Evolutionary conservation across 2,888 invertebrate genomes (phyloP), one percentile per base, ranked within the genome.

Genomic region (Drosophila suboccidentalis): DNA sequence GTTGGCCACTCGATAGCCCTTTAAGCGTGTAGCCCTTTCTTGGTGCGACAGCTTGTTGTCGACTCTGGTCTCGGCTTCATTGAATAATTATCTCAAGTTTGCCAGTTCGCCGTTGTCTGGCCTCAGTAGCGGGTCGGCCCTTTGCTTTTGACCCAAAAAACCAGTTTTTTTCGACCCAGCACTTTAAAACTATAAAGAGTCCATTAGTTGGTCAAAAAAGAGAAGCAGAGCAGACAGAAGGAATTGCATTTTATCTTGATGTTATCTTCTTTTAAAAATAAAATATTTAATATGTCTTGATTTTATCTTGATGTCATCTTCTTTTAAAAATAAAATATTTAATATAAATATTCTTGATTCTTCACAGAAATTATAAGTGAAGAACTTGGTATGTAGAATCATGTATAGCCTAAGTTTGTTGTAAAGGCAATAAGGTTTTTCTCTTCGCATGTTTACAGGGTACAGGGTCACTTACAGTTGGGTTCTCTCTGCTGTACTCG

Each of bases 61-160:
- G 67, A 39, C 57, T 63, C 53, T 71, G 74, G 61, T 72, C 80
- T 83, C 63, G 78, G 75, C 81, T 83, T 83, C 87, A 87, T 87
- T 84, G 79, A 84, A 87, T 87, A 84, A 84, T 84, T 87, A 84
- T 84, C 77, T 83, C 74, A 83, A 79, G 82, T 77, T 84, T 87
- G 79, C 83, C 85, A 75, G 83, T 85, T 78, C 66, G 66, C 75
- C 63, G 68, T 57, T 77, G 69, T 54, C 54, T 73, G 66, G 66
- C 71, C 71, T 65, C 57, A 44, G 68, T 51, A 66, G 60, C 62
- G 51, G 51, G 29, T 29, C 43, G 73, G 79, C 79, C 80, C 71
- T 73, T 76, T 75, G 69, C 71, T 69, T 72, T 66, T 77, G 77
- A 75, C 74, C 87, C 84, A 79, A 87, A 85, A 80, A 84, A 84